Evolutionary conservation across 2,888 invertebrate species (phyloP).

Genomic region (Willowsia nigromaculata): DNA sequence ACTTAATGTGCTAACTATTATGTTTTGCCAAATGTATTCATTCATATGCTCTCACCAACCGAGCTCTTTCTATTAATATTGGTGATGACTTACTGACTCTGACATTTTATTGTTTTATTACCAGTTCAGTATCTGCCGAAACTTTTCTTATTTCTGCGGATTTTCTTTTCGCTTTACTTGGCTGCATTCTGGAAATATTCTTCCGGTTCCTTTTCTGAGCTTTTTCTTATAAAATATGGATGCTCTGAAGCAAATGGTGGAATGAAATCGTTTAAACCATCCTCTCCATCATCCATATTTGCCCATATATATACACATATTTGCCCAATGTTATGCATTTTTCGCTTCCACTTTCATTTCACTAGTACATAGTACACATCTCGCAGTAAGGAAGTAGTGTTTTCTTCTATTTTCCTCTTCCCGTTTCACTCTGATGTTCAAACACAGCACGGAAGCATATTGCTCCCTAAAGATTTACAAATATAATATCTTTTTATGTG

Average conservation of each 20-base stretch:
- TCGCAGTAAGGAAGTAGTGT: neutral
- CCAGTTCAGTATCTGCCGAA: neutral
- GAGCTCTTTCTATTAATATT: neutral
- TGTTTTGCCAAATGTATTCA: too few species aligned
- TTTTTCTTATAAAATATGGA: neutral
- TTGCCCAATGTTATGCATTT: neutral
- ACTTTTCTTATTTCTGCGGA: neutral
- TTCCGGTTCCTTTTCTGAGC: neutral
- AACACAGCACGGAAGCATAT: neutral
- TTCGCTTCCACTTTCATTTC: neutral
- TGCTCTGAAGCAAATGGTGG: neutral
- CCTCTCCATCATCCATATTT: neutral
- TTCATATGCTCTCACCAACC: neutral
- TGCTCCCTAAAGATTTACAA: neutral
- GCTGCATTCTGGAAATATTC: neutral
- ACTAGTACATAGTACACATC: neutral
- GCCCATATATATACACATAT: neutral
- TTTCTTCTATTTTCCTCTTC: neutral
- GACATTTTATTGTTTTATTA: too few species aligned
- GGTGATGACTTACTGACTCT: neutral
- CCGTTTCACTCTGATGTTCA: neutral
- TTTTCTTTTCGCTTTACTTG: neutral
- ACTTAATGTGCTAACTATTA: too few species aligned
- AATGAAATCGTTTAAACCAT: neutral
- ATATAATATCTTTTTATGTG: neutral